These are phyloP conservation scores for Apeltes quadracus DNA, from an alignment of 2,113 vertebrate species.

Conservation along the genomic window DNA sequence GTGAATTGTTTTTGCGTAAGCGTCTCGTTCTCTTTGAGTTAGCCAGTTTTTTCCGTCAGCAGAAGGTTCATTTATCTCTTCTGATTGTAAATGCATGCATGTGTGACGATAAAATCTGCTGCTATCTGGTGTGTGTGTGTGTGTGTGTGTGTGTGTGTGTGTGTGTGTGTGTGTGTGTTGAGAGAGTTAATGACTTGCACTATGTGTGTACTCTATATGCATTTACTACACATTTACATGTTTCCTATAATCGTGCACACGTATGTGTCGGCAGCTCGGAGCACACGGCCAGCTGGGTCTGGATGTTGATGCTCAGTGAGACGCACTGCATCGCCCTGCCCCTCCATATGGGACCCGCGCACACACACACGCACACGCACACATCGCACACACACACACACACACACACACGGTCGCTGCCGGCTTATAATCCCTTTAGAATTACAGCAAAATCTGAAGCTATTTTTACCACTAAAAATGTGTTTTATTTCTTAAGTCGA, in stretches of 20 bases:
- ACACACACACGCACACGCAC: slow-evolving; percentile 20
- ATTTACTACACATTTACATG: background rate
- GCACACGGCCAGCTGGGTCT: slow-evolving; percentile 69
- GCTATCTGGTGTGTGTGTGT: slow-evolving; percentile 24
- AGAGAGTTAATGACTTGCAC: background rate
- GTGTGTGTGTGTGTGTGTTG: slow-evolving; percentile 22
- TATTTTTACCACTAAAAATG: background rate
- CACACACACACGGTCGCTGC: slow-evolving; percentile 35
- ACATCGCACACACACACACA: slow-evolving; percentile 37
- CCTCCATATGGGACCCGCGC: slow-evolving; percentile 74
- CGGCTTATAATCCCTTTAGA: slow-evolving; percentile 44
- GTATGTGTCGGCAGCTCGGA: slow-evolving; percentile 17
- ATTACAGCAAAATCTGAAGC: slow-evolving; percentile 1
- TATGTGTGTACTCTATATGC: background rate
- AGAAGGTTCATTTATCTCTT: slow-evolving; percentile 57
- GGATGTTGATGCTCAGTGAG: slow-evolving; percentile 74
- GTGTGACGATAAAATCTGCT: slow-evolving; percentile 65
- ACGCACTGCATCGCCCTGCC: slow-evolving; percentile 55
- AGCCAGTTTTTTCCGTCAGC: slow-evolving; percentile 52
- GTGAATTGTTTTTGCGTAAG: slow-evolving; percentile 23
- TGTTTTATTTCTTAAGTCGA: background rate
- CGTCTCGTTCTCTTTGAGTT: slow-evolving; percentile 38
- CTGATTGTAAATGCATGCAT: slow-evolving; percentile 62
- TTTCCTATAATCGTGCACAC: slow-evolving; percentile 4
- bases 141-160: background rate